These are phyloP conservation scores for Bombus superbus DNA, from an alignment of 1,140 invertebrate genomes.

Conservation along the genomic window DNA sequence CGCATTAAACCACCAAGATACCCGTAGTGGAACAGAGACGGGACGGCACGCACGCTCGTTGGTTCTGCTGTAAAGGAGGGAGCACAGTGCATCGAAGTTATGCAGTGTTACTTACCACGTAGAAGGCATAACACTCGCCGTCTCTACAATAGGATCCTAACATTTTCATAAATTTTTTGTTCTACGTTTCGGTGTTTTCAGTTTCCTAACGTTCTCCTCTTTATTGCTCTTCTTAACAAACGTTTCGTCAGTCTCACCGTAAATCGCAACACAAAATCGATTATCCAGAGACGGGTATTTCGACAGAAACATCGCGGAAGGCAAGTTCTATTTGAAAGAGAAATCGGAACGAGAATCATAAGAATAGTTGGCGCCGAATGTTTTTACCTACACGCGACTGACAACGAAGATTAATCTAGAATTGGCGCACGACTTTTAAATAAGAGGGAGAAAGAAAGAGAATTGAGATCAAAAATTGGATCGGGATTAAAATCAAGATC, in stretches of 20 bases:
- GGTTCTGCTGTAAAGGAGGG: conserved; percentile 47
- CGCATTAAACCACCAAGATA: not conserved
- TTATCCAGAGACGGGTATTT: not conserved
- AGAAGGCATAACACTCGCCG: conserved; percentile 78
- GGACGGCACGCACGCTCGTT: conserved; percentile 23
- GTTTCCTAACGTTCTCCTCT: conserved; percentile 38
- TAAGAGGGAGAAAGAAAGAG: not conserved
- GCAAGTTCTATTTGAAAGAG: not conserved
- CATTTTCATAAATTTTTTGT: conserved; percentile 69
- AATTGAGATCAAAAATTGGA: not conserved
- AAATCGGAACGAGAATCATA: not conserved
- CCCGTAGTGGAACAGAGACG: not conserved
- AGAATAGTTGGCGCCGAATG: not conserved
- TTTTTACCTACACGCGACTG: not conserved
- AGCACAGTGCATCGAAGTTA: conserved; percentile 67
- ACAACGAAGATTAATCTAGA: not conserved
- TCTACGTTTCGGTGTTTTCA: conserved; percentile 66
- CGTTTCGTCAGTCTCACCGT: not conserved
- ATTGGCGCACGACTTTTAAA: not conserved
- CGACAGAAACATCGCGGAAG: too few species aligned
- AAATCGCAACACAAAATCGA: not conserved
- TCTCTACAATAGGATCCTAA: conserved; percentile 52
- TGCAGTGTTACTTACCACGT: conserved; percentile 79
- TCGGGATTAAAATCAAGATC: not conserved
- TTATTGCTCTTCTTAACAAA: conserved; percentile 5